Base-by-base conservation (phyloP, 2,888 invertebrate species). In the Polydrusus pterygomalis region DNA sequence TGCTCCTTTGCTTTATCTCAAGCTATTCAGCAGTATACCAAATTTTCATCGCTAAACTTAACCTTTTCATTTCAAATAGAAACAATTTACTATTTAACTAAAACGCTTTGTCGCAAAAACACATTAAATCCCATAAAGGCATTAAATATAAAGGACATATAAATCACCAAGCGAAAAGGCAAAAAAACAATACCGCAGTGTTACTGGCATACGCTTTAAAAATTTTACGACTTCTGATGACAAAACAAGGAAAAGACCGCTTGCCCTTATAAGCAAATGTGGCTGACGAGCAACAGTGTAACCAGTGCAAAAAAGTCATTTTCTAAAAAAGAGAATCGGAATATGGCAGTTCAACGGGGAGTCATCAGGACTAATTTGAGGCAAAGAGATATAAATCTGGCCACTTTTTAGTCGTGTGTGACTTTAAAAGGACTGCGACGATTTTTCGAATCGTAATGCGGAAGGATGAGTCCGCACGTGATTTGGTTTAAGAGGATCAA, bases 281-380 rank as follows among this genome's bases (percentile, higher is more conserved):
- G 54, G 67, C 67, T 38, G 51, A 64, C 72, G 51, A 25, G 20
- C 69, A 49, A 60, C 68, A 67, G 62, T 40, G 51, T 18, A 68
- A 63, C 56, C 40, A 18, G 20, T 17, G 38, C 51, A 69, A 69
- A 74, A 72, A 74, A 68, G 64, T 45, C 15, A 56, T 49, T 56
- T 58, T 30, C 34, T 56, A 18, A 30, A 64, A 75, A 71, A 71
- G 67, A 60, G 60, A 40, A 67, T 38, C 64, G 64, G 60, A 65
- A 45, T 58, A 70, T 67, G 67, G 58, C 17, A 60, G 51, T 75
- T 54, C 67, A 60, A 67, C 65, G 60, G 75, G 71, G 71, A 76
- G 76, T 72, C 72, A 76, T 72, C 69, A 76, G 70, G 76, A 73
- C 73, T 77, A 77, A 77, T 77, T 77, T 70, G 70, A 69, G 65